phyloP scores from a whole-genome alignment of 2,888 invertebrate genomes.

The Automeris io region DNA sequence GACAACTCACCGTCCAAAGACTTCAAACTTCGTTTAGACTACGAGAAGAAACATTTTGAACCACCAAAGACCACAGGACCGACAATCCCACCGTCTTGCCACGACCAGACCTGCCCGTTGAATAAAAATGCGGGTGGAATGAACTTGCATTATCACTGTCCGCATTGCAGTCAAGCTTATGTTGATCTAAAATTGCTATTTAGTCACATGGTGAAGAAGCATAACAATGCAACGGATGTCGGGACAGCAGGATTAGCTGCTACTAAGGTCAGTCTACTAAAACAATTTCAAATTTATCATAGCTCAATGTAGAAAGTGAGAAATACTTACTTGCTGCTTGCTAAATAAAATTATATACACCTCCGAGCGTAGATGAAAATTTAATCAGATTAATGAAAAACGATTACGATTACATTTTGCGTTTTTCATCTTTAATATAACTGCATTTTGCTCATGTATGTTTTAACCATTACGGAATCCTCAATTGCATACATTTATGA shows the following conservation, averaged over 20 bases:
- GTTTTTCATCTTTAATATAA: too few relatives aligned
- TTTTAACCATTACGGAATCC: too few relatives aligned
- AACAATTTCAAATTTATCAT: too few relatives aligned
- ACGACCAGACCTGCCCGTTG: conserved; percentile 71
- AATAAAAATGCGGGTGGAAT: conserved; percentile 67
- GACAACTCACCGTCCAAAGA: conserved; percentile 75
- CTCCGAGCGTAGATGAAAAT: too few relatives aligned
- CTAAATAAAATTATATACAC: too few relatives aligned
- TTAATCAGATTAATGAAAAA: too few relatives aligned
- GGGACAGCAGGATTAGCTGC: conserved; percentile 65
- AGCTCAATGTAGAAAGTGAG: too few relatives aligned
- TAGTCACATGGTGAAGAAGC: conserved; percentile 71
- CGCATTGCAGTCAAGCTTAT: conserved; percentile 67
- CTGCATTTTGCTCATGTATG: too few relatives aligned
- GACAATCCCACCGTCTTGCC: conserved; percentile 76
- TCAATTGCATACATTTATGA: too few relatives aligned
- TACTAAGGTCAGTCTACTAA: conserved; percentile 53
- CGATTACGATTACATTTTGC: too few relatives aligned
- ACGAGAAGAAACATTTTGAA: conserved; percentile 56
- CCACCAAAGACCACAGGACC: conserved; percentile 53
- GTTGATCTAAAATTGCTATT: conserved; percentile 64
- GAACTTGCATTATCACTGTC: conserved; percentile 69
- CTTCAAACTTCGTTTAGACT: conserved; percentile 54
- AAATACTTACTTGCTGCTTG: too few relatives aligned
- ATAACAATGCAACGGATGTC: conserved; percentile 57